Evolutionary conservation across 2,113 vertebrate species (phyloP).

Genomic region (Pseudorectes ferrugineus): DNA sequence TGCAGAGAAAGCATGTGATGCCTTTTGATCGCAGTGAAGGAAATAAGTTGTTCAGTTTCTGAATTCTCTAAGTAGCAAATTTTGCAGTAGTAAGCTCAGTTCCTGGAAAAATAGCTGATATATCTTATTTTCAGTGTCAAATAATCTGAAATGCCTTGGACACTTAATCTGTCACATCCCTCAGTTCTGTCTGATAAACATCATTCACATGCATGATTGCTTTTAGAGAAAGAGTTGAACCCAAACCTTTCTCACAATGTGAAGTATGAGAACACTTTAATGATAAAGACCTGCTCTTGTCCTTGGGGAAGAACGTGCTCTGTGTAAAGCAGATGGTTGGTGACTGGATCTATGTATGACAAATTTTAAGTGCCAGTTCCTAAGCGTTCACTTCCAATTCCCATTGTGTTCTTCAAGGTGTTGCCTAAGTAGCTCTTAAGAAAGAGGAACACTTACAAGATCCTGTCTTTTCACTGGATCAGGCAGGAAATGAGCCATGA

Average conservation of each 20-base stretch:
- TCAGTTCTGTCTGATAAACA: neutral
- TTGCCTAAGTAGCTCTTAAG: neutral
- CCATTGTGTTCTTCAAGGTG: fast-evolving
- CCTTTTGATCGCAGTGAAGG: neutral
- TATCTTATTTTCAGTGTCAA: neutral
- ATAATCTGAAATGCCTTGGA: neutral
- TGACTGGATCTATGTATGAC: neutral
- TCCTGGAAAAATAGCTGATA: neutral
- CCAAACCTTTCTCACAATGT: neutral
- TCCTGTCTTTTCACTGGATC: neutral
- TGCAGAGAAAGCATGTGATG: neutral
- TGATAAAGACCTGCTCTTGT: neutral
- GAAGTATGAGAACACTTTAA: neutral
- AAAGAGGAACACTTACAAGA: neutral
- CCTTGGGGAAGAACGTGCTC: neutral
- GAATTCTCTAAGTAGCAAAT: neutral
- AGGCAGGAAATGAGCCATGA: neutral
- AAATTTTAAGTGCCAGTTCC: neutral
- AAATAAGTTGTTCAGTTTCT: neutral
- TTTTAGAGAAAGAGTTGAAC: neutral
- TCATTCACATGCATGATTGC: fast-evolving
- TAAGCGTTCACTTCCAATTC: neutral
- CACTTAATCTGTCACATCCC: neutral
- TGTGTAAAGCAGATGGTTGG: neutral
- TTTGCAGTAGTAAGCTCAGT: neutral